phyloP scores from a whole-genome alignment of 2,888 invertebrate species.

The Drosophila mimetica region DNA sequence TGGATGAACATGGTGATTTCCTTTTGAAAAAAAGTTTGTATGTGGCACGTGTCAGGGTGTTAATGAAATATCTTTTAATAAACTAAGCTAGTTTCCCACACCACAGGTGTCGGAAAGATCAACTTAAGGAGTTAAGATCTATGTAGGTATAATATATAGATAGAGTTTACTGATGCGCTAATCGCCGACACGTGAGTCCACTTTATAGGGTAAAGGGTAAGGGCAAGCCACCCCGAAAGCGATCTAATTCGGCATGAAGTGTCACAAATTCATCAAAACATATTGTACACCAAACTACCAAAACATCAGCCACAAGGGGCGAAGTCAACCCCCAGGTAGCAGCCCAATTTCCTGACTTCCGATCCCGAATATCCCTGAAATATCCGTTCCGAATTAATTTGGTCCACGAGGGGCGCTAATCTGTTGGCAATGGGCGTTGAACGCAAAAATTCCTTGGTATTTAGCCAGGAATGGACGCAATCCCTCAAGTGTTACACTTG shows the following conservation, averaged over 20 bases:
- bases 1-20: slow-evolving; percentile 26
- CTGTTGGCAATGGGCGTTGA: slow-evolving; percentile 72
- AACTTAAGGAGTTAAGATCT: slow-evolving; percentile 1
- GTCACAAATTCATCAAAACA: slow-evolving; percentile 82
- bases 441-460: slow-evolving; percentile 80
- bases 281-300: slow-evolving; percentile 57
- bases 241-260: slow-evolving; percentile 81
- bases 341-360: slow-evolving; percentile 6
- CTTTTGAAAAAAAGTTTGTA: slow-evolving; percentile 34
- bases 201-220: slow-evolving; percentile 56
- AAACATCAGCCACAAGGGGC: slow-evolving; percentile 53
- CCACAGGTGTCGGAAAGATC: slow-evolving; percentile 63
- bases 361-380: slow-evolving; percentile 28
- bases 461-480: slow-evolving; percentile 47
- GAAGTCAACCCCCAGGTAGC: slow-evolving; percentile 36
- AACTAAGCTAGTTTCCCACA: slow-evolving; percentile 41
- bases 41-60: slow-evolving; percentile 6
- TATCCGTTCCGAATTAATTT: slow-evolving; percentile 61
- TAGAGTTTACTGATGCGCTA: slow-evolving; percentile 52
- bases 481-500: slow-evolving; percentile 62
- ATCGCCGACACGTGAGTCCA: slow-evolving; percentile 79
- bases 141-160: not conserved
- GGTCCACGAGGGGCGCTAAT: slow-evolving; percentile 55
- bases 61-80: slow-evolving; percentile 1
- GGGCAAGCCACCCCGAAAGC: slow-evolving; percentile 39